Evolutionary conservation across 2,888 invertebrate species (phyloP), one percentile per base, ranked within the genome.

Genomic region (Trissolcus japonicus): DNA sequence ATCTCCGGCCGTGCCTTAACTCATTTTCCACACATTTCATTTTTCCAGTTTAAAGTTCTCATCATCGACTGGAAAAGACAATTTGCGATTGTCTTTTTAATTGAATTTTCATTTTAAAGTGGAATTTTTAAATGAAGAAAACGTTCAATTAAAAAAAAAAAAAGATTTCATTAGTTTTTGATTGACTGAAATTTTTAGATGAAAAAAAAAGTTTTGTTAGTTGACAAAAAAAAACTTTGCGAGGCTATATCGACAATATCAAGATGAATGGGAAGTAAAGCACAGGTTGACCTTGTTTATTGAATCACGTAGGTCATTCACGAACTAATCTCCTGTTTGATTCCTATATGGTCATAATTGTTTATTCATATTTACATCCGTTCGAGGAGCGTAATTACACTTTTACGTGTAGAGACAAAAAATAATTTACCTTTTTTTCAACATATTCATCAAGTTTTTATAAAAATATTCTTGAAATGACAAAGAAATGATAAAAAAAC

Each of bases 261-360:
- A 48, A 60, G 60, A 60, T 60, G 60, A 60, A 60, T 60, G 60
- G 50, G 60, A 60, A 60, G 50, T 50, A 53, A 46, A 19, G 13
- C 25, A 62, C 53, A 62, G 43, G 62, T 62, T 43, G 53, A 62
- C 62, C 62, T 62, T 62, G 62, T 17, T 43, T 62, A 43, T 54
- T 62, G 25, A 53, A 29, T 29, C 54, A 9, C 62, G 53, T 62
- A 43, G 54, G 53, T 62, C 53, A 62, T 62, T 62, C 54, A 62
- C 41, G 43, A 62, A 61, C 40, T 62, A 16, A 29, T 35, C 51
- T 50, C 14, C 19, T 16, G 40, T 40, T 11, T 40, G 55, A 11
- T 55, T 55, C 11, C 17, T 48, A 16, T 51, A 19, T 21, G 2
- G 11, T 21, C 51, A 51, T 51, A 51, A 51, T 13, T 4, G 11